phyloP scores from a whole-genome alignment of 2,888 invertebrate species.

The Odontomyia ornata region DNA sequence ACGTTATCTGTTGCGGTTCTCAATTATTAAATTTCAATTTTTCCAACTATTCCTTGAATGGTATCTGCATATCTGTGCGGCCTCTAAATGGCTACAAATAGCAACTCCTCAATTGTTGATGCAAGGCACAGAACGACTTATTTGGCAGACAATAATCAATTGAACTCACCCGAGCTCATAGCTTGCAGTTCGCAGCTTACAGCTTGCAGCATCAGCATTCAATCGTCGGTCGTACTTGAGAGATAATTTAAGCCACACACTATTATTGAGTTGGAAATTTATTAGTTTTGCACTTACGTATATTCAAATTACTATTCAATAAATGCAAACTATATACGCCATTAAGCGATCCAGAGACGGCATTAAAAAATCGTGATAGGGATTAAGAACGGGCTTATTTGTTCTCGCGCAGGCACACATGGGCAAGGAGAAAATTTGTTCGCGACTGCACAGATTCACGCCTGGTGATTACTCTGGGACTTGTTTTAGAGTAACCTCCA shows the following conservation, averaged over 20 bases:
- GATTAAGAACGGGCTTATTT: constrained; percentile 32
- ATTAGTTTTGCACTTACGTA: constrained; percentile 42
- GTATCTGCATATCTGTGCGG: constrained; percentile 33
- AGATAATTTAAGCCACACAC: constrained; percentile 43
- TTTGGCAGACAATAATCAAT: constrained; percentile 45
- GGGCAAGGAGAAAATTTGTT: background rate
- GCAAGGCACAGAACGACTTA: constrained; percentile 41
- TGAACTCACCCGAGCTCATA: constrained; percentile 15
- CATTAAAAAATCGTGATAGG: constrained; percentile 32
- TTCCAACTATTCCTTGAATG: constrained; percentile 29
- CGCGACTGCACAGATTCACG: background rate
- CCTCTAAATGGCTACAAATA: constrained; percentile 28
- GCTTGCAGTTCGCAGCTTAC: no score
- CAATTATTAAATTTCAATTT: constrained; percentile 36
- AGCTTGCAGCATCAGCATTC: constrained; percentile 29
- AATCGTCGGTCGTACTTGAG: constrained; percentile 31
- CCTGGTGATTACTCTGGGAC: background rate
- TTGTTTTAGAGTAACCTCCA: background rate
- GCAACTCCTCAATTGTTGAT: constrained; percentile 39
- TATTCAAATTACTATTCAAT: constrained; percentile 40
- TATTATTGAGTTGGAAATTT: constrained; percentile 39
- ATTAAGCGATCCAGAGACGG: background rate
- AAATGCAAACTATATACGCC: constrained; percentile 11
- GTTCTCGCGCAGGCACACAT: background rate
- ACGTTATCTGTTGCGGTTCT: constrained; percentile 14